These are phyloP conservation scores for Falco columbarius DNA, from an alignment of 2,797 vertebrate species.

Conservation along the genomic window DNA sequence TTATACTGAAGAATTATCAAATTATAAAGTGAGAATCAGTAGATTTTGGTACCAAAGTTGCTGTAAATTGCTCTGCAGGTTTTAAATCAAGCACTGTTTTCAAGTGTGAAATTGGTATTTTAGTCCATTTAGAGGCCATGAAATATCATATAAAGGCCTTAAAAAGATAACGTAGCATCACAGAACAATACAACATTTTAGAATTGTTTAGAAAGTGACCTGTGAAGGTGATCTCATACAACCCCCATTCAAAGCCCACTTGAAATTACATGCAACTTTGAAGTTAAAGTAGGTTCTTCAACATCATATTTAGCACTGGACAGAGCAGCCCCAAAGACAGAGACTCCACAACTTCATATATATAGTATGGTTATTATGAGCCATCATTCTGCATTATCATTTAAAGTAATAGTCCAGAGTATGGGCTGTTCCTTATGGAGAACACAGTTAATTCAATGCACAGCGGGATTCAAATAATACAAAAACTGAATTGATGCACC, in stretches of 20 bases:
- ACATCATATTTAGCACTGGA: background rate
- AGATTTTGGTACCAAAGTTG: conserved; percentile 16
- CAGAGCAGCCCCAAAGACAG: background rate
- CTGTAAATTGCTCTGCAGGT: background rate
- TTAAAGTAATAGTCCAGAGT: background rate
- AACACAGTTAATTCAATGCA: conserved; percentile 57
- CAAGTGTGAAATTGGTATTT: background rate
- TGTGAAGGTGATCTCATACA: background rate
- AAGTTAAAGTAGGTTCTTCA: background rate
- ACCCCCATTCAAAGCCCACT: background rate
- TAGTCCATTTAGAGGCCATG: background rate
- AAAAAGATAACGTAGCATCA: background rate
- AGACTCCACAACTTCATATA: background rate
- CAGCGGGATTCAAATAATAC: conserved; percentile 35
- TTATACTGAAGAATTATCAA: background rate
- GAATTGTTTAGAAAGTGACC: background rate
- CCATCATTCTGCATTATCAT: background rate
- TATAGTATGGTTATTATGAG: background rate
- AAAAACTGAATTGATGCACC: background rate
- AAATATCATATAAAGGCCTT: background rate
- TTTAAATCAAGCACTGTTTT: conserved; percentile 16
- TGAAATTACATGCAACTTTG: background rate
- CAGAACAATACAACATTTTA: background rate
- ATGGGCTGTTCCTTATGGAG: conserved; percentile 69
- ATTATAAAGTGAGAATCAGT: background rate